Percentiles rank a stretch among this genome's conserved stretches.
Evolutionary conservation across 1,140 invertebrate genomes (phyloP).

Genomic region (Sycophaga agraensis): DNA sequence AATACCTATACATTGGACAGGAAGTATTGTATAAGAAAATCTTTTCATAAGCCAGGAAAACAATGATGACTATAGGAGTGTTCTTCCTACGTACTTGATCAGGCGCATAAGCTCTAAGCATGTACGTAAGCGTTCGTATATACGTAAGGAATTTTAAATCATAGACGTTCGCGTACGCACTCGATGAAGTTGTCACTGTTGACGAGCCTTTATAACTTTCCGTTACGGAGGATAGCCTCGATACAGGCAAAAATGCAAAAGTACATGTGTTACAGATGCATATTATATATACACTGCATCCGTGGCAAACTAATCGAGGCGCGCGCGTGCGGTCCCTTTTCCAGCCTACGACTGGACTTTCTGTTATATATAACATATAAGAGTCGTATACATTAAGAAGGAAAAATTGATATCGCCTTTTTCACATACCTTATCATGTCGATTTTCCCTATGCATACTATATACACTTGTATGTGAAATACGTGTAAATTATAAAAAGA

Average conservation of each 20-base stretch:
- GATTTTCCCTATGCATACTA: conserved; percentile 12
- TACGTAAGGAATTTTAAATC: too few relatives aligned
- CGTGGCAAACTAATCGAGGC: conserved; percentile 1
- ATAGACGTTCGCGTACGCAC: too few relatives aligned
- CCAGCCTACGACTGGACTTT: conserved; percentile 16
- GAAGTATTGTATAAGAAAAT: conserved; percentile 13
- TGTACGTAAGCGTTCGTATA: not conserved
- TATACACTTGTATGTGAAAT: conserved; percentile 23
- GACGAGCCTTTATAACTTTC: not conserved
- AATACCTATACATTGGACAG: not conserved
- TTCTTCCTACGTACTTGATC: conserved; percentile 11
- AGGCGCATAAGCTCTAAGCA: not conserved
- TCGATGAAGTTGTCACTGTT: not conserved
- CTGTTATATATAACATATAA: too few relatives aligned
- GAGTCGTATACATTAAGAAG: conserved; percentile 4
- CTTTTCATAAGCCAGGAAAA: conserved; percentile 15
- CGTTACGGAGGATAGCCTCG: too few relatives aligned
- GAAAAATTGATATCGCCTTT: conserved; percentile 23
- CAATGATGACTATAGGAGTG: conserved; percentile 2
- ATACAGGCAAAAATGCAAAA: too few relatives aligned
- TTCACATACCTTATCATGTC: conserved; percentile 10
- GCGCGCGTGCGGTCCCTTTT: too few relatives aligned
- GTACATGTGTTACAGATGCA: too few relatives aligned
- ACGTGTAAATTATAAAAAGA: conserved; percentile 23
- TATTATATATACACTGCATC: not conserved